Evolutionary conservation across 2,113 vertebrate species (phyloP).

Genomic region (Pontoporia blainvillei): DNA sequence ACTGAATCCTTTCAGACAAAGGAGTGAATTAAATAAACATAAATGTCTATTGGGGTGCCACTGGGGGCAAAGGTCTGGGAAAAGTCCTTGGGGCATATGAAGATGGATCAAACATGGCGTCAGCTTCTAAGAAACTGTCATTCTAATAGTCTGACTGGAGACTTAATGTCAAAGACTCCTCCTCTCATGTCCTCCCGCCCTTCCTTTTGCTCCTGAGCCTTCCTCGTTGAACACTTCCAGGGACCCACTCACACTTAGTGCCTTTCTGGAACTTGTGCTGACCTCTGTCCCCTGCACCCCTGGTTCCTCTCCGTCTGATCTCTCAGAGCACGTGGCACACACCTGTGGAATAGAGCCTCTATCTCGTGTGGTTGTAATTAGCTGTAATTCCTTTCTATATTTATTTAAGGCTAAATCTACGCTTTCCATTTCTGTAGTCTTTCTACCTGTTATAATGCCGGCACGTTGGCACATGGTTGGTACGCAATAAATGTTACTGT

Average conservation of each 20-base stretch:
- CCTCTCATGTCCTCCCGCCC: not conserved
- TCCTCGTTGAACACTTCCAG: no score
- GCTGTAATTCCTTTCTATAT: no score
- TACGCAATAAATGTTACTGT: not conserved
- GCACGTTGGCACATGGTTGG: rapidly evolving
- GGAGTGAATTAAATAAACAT: not conserved
- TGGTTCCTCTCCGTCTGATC: not conserved
- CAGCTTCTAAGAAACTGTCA: not conserved
- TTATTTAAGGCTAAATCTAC: not conserved
- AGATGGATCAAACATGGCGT: not conserved
- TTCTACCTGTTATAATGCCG: not conserved
- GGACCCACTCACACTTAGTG: rapidly evolving
- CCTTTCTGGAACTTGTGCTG: not conserved
- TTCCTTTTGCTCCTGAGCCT: not conserved
- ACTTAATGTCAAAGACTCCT: not conserved
- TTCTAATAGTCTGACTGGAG: not conserved
- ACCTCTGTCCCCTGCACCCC: not conserved
- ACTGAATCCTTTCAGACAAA: not conserved
- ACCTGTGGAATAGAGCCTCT: not conserved
- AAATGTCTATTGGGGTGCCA: no score
- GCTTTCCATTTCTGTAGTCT: not conserved
- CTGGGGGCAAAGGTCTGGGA: not conserved
- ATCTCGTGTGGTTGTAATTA: rapidly evolving
- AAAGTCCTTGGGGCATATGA: not conserved
- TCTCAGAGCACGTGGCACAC: not conserved